Evolutionary conservation across 2,113 vertebrate genomes (phyloP).

Genomic region (Mustela lutreola): DNA sequence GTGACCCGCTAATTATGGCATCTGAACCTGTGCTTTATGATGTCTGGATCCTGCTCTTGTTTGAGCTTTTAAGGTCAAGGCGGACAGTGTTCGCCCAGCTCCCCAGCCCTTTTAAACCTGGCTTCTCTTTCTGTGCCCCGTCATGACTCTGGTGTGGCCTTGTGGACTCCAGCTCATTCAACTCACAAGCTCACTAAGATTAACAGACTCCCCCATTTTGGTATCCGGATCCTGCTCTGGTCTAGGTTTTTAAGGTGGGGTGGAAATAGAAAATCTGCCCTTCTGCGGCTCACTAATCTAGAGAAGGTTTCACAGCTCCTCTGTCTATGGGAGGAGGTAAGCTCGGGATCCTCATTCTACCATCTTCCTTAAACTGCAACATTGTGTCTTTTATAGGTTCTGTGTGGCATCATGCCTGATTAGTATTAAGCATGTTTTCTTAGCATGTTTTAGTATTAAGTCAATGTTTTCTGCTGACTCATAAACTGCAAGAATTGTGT

Average conservation of each 20-base stretch:
- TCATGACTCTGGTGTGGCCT: background rate
- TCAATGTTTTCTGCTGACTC: background rate
- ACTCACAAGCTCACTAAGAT: background rate
- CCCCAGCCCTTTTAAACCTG: background rate
- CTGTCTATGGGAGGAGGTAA: background rate
- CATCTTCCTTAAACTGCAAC: background rate
- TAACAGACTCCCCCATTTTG: background rate
- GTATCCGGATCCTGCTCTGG: background rate
- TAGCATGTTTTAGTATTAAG: too few species aligned
- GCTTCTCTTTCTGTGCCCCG: background rate
- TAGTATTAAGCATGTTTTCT: background rate
- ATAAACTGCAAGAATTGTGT: background rate
- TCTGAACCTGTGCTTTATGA: background rate
- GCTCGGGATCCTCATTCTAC: background rate
- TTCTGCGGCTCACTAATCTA: background rate
- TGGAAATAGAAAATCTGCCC: background rate
- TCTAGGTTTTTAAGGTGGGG: background rate
- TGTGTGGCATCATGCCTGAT: background rate
- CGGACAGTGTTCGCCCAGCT: background rate
- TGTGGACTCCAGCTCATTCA: background rate
- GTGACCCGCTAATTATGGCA: background rate
- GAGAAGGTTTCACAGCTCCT: background rate
- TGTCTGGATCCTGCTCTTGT: background rate
- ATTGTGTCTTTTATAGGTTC: background rate
- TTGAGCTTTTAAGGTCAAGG: background rate